These are phyloP conservation scores for Drosophila auraria DNA, from an alignment of 1,140 invertebrate species.

Conservation along the genomic window DNA sequence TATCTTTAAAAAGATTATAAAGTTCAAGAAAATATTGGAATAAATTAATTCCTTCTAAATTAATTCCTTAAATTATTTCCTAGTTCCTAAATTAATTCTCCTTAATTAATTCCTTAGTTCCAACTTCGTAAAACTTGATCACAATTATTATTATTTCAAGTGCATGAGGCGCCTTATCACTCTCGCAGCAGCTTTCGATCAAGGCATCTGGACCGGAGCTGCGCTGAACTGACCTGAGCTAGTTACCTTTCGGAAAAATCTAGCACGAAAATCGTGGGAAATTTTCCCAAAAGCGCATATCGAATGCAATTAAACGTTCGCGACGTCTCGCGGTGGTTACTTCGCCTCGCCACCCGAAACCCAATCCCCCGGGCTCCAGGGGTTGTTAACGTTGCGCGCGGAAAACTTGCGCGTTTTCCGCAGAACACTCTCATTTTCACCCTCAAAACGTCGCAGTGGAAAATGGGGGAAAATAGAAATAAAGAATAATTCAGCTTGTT, in stretches of 20 bases:
- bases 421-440: conserved; percentile 62
- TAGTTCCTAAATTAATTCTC: no score
- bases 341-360: conserved; percentile 45
- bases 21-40: no score
- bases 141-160: neutral
- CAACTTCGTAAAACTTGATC: neutral
- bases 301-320: conserved; percentile 79
- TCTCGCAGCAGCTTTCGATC: conserved; percentile 63
- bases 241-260: conserved; percentile 67
- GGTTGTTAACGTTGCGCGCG: conserved; percentile 54
- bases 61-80: no score
- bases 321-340: conserved; percentile 56
- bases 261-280: conserved; percentile 77
- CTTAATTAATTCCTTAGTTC: no score
- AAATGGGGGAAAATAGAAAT: conserved; percentile 40
- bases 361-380: conserved; percentile 25
- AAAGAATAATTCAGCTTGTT: conserved; percentile 70
- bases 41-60: no score
- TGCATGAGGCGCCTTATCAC: conserved; percentile 2
- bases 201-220: conserved; percentile 54
- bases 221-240: conserved; percentile 40
- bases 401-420: conserved; percentile 69
- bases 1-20: no score
- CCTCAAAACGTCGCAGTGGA: conserved; percentile 52
- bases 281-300: conserved; percentile 80